Evolutionary conservation across 2,113 vertebrate genomes (phyloP).

Genomic region (Tachuris rubrigastra): DNA sequence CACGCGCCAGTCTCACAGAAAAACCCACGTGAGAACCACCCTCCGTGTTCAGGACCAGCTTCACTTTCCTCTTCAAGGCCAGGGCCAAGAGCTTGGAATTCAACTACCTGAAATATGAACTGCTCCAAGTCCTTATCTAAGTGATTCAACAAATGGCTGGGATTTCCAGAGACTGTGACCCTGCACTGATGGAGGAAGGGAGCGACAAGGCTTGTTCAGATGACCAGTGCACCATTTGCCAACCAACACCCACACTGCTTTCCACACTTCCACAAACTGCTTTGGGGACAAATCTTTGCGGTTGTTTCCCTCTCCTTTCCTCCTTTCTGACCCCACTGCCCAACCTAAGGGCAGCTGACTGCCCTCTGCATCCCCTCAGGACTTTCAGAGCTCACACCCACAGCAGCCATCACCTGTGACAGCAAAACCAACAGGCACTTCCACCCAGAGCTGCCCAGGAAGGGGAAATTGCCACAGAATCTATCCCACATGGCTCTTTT

Average conservation of each 20-base stretch:
- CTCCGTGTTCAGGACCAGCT: neutral
- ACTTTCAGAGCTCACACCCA: neutral
- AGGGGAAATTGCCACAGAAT: neutral
- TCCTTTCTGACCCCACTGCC: neutral
- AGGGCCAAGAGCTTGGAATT: neutral
- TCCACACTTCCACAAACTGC: neutral
- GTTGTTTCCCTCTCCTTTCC: neutral
- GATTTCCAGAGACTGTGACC: neutral
- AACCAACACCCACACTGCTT: neutral
- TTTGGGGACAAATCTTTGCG: neutral
- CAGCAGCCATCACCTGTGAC: neutral
- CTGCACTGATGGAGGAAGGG: neutral
- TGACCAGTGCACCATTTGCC: neutral
- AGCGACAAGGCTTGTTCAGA: neutral
- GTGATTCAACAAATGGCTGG: neutral
- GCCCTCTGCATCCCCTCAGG: neutral
- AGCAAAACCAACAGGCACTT: neutral
- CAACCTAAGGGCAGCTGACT: neutral
- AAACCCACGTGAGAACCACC: constrained; percentile 41
- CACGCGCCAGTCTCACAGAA: constrained; percentile 40
- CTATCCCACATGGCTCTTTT: neutral
- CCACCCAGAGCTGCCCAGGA: neutral
- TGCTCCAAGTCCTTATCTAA: neutral
- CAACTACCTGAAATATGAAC: neutral
- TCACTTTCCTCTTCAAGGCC: neutral